Conservation (phyloP, 2,888 invertebrate genomes). For the Mantis religiosa region DNA sequence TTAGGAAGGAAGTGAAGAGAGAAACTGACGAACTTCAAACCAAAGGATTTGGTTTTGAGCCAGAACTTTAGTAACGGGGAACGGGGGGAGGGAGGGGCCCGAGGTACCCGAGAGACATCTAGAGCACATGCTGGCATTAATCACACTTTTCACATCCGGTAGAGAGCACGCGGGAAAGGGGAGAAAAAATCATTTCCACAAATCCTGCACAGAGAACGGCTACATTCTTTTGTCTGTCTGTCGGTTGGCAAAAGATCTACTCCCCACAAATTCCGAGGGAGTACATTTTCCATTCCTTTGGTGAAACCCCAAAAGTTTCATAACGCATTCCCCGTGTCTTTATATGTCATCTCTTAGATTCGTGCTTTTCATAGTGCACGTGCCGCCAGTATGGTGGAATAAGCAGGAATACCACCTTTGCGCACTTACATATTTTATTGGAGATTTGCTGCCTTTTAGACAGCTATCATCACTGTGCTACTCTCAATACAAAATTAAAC, state of each 20-base stretch:
- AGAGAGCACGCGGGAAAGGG: not conserved
- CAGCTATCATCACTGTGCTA: too few relatives aligned
- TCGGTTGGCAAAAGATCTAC: not conserved
- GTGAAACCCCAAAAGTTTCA: not conserved
- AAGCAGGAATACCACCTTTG: too few relatives aligned
- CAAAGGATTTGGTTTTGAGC: not conserved
- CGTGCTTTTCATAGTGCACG: too few relatives aligned
- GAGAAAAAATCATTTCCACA: not conserved
- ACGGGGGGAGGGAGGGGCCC: too few relatives aligned
- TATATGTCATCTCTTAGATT: not conserved
- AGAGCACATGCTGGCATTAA: not conserved
- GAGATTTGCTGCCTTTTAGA: too few relatives aligned
- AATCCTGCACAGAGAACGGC: not conserved
- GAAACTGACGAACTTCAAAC: not conserved
- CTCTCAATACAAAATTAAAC: too few relatives aligned
- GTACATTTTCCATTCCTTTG: not conserved
- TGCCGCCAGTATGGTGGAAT: too few relatives aligned
- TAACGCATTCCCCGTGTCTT: not conserved
- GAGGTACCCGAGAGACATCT: not conserved
- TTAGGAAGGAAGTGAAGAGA: not conserved
- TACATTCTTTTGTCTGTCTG: not conserved
- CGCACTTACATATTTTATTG: too few relatives aligned
- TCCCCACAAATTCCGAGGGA: not conserved
- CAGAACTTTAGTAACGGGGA: not conserved
- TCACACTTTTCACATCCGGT: not conserved